phyloP scores from a whole-genome alignment of 2,113 vertebrate genomes.

The Proterorhinus semilunaris region DNA sequence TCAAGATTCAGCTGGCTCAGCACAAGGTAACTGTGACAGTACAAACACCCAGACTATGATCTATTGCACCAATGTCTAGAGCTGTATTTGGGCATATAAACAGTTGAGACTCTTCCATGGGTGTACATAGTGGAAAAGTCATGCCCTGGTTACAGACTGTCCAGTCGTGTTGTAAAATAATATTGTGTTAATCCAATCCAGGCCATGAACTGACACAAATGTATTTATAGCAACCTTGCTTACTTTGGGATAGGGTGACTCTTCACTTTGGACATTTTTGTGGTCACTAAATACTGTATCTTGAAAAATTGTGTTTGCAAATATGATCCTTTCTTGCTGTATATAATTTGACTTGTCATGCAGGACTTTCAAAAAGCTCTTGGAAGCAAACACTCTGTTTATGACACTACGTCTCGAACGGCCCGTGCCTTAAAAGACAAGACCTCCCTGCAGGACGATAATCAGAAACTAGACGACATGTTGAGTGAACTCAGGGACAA shows the following conservation, averaged over 20 bases:
- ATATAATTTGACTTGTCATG: background rate
- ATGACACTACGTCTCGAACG: conserved; percentile 90
- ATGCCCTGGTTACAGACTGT: conserved; percentile 7
- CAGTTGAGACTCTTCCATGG: conserved; percentile 23
- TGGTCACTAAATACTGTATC: conserved; percentile 22
- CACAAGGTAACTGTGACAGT: conserved; percentile 84
- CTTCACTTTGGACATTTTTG: conserved; percentile 59
- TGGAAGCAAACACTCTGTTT: conserved; percentile 95
- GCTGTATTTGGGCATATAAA: conserved; percentile 6
- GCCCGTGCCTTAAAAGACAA: conserved; percentile 96
- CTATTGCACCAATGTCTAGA: conserved; percentile 10
- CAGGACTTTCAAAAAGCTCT: conserved; percentile 97
- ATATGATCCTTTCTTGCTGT: background rate
- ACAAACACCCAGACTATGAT: background rate
- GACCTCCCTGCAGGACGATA: conserved; percentile 89
- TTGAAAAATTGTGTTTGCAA: conserved; percentile 22
- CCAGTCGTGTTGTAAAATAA: conserved; percentile 28
- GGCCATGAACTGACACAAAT: conserved; percentile 61
- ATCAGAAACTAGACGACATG: conserved; percentile 94
- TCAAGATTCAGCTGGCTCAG: conserved; percentile 89
- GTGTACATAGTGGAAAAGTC: conserved; percentile 24
- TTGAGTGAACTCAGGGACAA: conserved; percentile 95
- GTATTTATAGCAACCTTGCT: conserved; percentile 43
- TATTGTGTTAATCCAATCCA: conserved; percentile 67
- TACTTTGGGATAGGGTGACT: conserved; percentile 62